Base-by-base conservation (phyloP, 2,888 invertebrate genomes). In the Drosophila nr. perissopoda region DNA sequence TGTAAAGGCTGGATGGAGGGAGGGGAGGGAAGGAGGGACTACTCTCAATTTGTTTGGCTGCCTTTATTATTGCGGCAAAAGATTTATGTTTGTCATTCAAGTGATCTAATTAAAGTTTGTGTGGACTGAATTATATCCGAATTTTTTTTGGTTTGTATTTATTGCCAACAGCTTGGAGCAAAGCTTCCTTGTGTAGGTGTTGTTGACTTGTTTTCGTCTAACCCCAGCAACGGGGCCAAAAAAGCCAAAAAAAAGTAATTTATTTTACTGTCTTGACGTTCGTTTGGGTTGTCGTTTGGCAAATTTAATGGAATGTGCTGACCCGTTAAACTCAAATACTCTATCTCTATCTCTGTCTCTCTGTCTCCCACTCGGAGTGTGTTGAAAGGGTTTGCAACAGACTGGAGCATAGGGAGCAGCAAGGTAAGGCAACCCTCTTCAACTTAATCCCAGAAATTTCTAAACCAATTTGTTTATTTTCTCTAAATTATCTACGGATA, bases 41-140 rank as follows among this genome's bases (percentile, higher is more conserved):
- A 74, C 72, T 82, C 72, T 71, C 79, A 82, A 78, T 82, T 88
- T 84, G 74, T 78, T 82, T 76, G 75, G 49, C 76, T 63, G 75
- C 64, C 58, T 85, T 89, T 89, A 82, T 85, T 89, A 86, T 83
- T 87, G 85, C 87, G 82, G 87, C 71, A 77, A 76, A 72, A 79
- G 86, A 88, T 87, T 90, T 83, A 86, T 83, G 78, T 86, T 76
- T 79, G 86, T 75, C 82, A 78, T 83, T 90, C 69, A 73, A 90
- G 76, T 81, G 83, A 90, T 88, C 87, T 87, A 87, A 87, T 87
- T 87, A 87, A 87, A 87, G 83, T 87, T 87, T 82, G 72, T 76
- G 51, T 56, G 60, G 38, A 54, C 81, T 71, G 70, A 70, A 79
- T 83, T 82, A 84, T 68, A 62, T 53, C 58, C n/a, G 11, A 11